Conservation (phyloP, 2,797 vertebrate species). For the Mareca penelope region DNA sequence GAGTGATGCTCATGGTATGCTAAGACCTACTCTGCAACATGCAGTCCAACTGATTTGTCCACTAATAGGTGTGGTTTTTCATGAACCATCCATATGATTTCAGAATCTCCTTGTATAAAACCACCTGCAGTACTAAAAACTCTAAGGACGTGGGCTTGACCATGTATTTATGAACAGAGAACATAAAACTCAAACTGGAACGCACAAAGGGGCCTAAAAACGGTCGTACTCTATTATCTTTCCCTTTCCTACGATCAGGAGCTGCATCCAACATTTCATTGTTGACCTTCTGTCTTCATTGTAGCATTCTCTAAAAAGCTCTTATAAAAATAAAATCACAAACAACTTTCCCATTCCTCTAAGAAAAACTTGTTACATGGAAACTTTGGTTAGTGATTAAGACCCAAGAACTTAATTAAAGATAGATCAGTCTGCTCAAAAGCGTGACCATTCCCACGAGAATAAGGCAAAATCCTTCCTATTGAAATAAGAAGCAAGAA, state of each 20-base stretch:
- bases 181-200: neutral
- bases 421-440: neutral
- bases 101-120: neutral
- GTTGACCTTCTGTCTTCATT: neutral
- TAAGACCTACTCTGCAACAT: neutral
- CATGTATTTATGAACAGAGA: neutral
- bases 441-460: neutral
- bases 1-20: rapidly evolving
- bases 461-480: neutral
- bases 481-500: conserved; percentile 11
- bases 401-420: neutral
- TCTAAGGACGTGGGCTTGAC: neutral
- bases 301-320: neutral
- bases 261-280: neutral
- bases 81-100: neutral
- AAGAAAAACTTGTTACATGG: neutral
- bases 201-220: neutral
- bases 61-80: neutral
- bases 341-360: neutral
- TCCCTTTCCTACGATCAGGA: neutral
- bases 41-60: neutral
- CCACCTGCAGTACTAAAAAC: neutral
- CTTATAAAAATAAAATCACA: neutral
- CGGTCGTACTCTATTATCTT: neutral
- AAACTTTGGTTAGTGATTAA: neutral